A percentile compares a stretch with the other conserved stretches of the same genome.
These are phyloP conservation scores for Zingel zingel DNA, from an alignment of 2,113 vertebrate genomes.

Conservation along the genomic window DNA sequence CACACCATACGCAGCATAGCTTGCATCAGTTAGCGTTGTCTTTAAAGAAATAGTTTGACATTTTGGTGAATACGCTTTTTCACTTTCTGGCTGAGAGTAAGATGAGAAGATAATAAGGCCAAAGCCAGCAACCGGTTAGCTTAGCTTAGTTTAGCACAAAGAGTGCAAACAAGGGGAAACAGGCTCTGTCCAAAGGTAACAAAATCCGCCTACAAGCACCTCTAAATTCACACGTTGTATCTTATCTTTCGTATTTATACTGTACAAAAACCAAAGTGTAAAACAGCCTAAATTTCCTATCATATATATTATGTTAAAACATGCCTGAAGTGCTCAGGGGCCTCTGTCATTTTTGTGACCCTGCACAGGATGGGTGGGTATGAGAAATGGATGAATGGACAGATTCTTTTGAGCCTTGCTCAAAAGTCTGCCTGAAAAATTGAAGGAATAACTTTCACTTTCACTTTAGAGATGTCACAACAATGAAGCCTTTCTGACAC, in stretches of 20 bases:
- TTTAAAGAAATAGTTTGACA: background rate
- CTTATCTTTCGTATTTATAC: no score
- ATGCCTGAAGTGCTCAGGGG: background rate
- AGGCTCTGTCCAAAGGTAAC: background rate
- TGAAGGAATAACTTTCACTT: background rate
- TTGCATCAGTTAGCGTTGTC: background rate
- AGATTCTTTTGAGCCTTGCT: background rate
- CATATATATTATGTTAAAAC: background rate
- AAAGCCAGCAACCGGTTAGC: background rate
- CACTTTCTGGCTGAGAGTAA: background rate
- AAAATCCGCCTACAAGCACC: no score
- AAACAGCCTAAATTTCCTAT: background rate
- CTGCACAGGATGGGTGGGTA: background rate
- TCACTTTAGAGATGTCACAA: constrained; percentile 13
- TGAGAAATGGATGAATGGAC: background rate
- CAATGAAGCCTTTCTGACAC: background rate
- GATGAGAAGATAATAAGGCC: background rate
- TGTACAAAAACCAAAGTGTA: no score
- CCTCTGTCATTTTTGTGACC: background rate
- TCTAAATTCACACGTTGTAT: no score
- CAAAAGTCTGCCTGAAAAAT: background rate
- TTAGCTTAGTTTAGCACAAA: constrained; percentile 15
- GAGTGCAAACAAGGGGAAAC: background rate
- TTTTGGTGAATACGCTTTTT: background rate
- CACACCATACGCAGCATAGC: background rate